phyloP scores from a whole-genome alignment of 2,797 vertebrate genomes.

The Enteromius thamalakanensis region DNA sequence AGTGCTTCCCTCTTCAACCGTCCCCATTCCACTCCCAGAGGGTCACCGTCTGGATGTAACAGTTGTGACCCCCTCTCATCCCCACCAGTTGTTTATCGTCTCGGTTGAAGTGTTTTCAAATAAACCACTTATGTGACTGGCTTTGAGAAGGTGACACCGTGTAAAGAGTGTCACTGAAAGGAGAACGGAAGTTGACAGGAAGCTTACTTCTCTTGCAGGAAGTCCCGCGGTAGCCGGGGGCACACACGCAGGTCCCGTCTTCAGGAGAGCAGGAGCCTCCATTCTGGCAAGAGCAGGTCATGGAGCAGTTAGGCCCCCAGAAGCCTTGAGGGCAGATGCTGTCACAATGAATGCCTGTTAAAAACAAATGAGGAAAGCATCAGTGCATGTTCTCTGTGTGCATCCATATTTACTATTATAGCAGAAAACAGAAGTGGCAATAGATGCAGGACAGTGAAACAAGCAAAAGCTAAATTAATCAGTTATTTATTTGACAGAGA shows the following conservation, averaged over 20 bases:
- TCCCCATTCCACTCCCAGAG: conserved; percentile 35
- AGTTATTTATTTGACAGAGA: neutral
- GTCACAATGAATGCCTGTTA: conserved; percentile 92
- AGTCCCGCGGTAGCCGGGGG: conserved; percentile 92
- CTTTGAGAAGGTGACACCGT: conserved; percentile 37
- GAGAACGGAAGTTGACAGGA: neutral
- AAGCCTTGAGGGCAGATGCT: conserved; percentile 87
- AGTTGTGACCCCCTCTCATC: conserved; percentile 36
- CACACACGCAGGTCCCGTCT: conserved; percentile 93
- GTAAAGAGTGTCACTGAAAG: neutral
- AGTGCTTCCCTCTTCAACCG: conserved; percentile 64
- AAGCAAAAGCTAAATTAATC: conserved; percentile 11
- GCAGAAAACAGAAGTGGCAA: neutral
- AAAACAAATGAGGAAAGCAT: conserved; percentile 48
- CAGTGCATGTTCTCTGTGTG: conserved; percentile 11
- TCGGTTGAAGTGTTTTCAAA: conserved; percentile 30
- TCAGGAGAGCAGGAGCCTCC: conserved; percentile 95
- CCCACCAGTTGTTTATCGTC: conserved; percentile 29
- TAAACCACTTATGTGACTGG: conserved; percentile 25
- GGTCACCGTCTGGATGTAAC: conserved; percentile 39
- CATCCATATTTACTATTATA: conserved; percentile 37
- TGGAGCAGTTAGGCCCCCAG: conserved; percentile 97
- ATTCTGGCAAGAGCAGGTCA: conserved; percentile 94
- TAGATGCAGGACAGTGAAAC: conserved; percentile 59
- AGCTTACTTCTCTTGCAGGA: conserved; percentile 96